These are phyloP conservation scores for Schlechtendalia chinensis DNA, from an alignment of 1,140 invertebrate species.

Conservation along the genomic window DNA sequence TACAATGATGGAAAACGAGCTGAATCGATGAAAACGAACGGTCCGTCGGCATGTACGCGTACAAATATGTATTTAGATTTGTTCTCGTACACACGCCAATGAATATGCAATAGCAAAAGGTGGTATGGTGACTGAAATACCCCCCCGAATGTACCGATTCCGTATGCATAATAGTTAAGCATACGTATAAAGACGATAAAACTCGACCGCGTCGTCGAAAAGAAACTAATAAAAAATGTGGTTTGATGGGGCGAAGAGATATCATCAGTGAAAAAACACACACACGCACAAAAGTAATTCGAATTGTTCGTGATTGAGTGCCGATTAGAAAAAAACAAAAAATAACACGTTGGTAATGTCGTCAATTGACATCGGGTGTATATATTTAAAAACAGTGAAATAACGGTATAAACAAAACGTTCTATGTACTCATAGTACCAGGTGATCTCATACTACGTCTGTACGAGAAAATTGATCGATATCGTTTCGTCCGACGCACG, in stretches of 20 bases:
- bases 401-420: background rate
- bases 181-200: background rate
- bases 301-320: background rate
- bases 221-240: slow-evolving; percentile 41
- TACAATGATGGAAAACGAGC: background rate
- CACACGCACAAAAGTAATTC: background rate
- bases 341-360: background rate
- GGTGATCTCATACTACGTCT: too few species aligned
- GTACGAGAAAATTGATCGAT: background rate
- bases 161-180: background rate
- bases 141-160: background rate
- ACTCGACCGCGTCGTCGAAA: background rate
- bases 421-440: background rate
- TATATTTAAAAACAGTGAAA: background rate
- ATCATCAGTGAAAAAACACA: background rate
- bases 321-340: background rate
- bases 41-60: background rate
- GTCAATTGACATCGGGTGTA: background rate
- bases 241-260: slow-evolving; percentile 37
- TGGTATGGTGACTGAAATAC: slow-evolving; percentile 10
- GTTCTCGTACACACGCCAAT: background rate
- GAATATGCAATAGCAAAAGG: slow-evolving; percentile 25
- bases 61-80: slow-evolving; percentile 20
- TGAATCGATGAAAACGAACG: background rate
- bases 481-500: background rate